Evolutionary conservation across 2,113 vertebrate genomes (phyloP).

Genomic region (Chinchilla lanigera): DNA sequence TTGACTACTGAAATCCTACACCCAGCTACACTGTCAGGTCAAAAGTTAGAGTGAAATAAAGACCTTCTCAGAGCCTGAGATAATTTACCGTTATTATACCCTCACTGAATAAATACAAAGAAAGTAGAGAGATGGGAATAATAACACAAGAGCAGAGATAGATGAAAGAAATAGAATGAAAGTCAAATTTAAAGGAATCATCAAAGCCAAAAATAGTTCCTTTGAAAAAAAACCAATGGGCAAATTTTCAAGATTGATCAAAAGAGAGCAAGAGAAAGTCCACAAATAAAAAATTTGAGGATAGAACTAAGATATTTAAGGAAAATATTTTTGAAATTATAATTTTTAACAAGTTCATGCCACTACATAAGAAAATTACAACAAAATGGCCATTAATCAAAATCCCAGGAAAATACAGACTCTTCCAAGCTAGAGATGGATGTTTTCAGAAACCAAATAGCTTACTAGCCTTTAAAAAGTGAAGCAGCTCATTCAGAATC

Average conservation of each 20-base stretch:
- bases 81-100: background rate
- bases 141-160: background rate
- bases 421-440: background rate
- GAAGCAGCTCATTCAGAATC: background rate
- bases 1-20: background rate
- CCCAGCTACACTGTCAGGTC: background rate
- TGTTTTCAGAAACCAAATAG: background rate
- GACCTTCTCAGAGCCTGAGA: background rate
- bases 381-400: conserved; percentile 1
- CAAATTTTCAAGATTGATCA: background rate
- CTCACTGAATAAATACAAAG: conserved; percentile 1
- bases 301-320: background rate
- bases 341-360: conserved; percentile 6
- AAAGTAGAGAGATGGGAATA: background rate
- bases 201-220: background rate
- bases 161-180: background rate
- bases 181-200: background rate
- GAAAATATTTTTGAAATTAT: background rate
- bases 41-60: background rate
- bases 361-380: background rate
- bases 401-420: background rate
- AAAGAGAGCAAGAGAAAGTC: background rate
- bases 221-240: background rate
- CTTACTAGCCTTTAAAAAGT: background rate
- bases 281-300: background rate